Percentiles rank a stretch among this genome's conserved stretches.
Evolutionary conservation across 37 sponge, comb jelly and placozoan genomes (phyloP).

Genomic region (Cladorhizidae sp.): DNA sequence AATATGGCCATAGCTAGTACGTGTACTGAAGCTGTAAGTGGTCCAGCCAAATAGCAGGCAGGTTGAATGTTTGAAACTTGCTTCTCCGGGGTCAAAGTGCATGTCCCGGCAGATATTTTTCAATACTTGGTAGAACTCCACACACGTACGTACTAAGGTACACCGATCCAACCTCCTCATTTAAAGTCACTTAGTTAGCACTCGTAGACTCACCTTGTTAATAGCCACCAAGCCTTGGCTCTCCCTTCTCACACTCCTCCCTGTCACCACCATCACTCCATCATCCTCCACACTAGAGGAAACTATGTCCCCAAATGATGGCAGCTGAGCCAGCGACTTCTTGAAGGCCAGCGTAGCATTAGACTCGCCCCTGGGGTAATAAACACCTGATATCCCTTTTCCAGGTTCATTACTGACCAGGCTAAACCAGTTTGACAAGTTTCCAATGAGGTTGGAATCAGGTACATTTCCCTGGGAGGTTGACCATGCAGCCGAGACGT

Average conservation of each 20-base stretch:
- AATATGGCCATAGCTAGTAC: no score
- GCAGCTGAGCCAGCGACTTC: conserved; percentile 30
- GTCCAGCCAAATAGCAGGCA: no score
- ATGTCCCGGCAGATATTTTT: no score
- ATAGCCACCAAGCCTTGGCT: background rate
- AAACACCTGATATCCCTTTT: conserved; percentile 7
- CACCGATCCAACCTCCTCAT: background rate
- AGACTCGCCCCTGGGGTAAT: conserved; percentile 15
- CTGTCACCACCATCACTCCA: background rate
- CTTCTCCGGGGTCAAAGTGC: background rate
- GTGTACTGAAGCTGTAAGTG: no score
- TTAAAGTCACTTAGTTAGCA: background rate
- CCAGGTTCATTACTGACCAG: background rate
- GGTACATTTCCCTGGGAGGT: background rate
- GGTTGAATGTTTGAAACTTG: no score
- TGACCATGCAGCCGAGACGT: background rate
- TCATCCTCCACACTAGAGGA: background rate
- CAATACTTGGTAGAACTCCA: background rate
- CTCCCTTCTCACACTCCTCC: background rate
- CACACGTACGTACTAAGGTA: background rate
- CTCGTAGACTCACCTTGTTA: background rate
- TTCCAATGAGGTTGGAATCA: background rate
- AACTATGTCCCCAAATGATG: background rate
- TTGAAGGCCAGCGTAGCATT: conserved; percentile 36
- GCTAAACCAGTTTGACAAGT: conserved; percentile 44